Conservation (phyloP, 2,888 invertebrate species). For the Stramonita haemastoma region DNA sequence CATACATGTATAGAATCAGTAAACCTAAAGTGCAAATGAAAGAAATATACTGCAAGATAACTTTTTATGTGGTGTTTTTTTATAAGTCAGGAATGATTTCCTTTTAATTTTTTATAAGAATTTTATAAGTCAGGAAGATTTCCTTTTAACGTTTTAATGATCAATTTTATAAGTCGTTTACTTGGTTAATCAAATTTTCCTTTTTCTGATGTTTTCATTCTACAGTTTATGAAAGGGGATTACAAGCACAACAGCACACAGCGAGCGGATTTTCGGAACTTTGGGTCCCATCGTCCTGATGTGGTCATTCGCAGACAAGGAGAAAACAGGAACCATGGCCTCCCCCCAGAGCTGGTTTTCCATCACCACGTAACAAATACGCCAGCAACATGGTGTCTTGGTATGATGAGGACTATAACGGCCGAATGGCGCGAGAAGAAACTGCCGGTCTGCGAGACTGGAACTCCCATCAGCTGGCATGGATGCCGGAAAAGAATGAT, state of each 20-base stretch:
- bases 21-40: too few species aligned
- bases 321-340: slow-evolving; percentile 68
- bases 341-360: slow-evolving; percentile 70
- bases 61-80: too few species aligned
- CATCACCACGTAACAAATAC: slow-evolving; percentile 74
- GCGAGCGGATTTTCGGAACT: slow-evolving; percentile 70
- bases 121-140: too few species aligned
- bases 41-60: too few species aligned
- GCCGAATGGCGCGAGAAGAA: slow-evolving; percentile 64
- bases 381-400: slow-evolving; percentile 74
- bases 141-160: too few species aligned
- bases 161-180: too few species aligned
- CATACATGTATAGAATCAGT: too few species aligned
- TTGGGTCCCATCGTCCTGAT: slow-evolving; percentile 67
- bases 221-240: slow-evolving; percentile 69
- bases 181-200: neutral
- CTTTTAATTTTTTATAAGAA: too few species aligned
- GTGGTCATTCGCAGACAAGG: slow-evolving; percentile 70
- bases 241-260: slow-evolving; percentile 72
- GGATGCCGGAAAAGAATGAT: slow-evolving; percentile 75
- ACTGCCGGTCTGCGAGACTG: slow-evolving; percentile 69
- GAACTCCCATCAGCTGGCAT: slow-evolving; percentile 71
- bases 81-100: too few species aligned
- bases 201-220: slow-evolving; percentile 39
- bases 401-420: slow-evolving; percentile 76